Percentiles rank a stretch among this genome's conserved stretches.
phyloP scores from a whole-genome alignment of 2,113 vertebrate species.

The Suricata suricatta region DNA sequence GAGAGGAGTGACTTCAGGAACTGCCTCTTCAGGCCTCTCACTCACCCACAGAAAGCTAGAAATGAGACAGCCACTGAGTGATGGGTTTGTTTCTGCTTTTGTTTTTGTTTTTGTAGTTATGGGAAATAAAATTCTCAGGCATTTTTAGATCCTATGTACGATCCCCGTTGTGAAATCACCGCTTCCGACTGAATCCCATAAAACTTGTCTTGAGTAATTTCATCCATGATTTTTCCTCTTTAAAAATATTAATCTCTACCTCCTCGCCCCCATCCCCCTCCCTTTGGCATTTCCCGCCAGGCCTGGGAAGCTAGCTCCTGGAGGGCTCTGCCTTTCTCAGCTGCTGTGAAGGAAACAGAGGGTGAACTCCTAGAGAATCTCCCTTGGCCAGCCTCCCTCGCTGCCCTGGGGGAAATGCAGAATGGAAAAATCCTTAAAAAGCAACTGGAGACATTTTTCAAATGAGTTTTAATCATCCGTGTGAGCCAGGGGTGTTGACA shows the following conservation, averaged over 20 bases:
- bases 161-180: slow-evolving; percentile 18
- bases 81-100: neutral
- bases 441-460: slow-evolving; percentile 41
- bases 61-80: neutral
- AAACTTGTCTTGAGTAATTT: slow-evolving; percentile 36
- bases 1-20: neutral
- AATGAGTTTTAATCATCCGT: neutral
- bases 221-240: slow-evolving; percentile 38
- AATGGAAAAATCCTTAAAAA: slow-evolving; percentile 76
- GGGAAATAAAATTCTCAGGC: slow-evolving; percentile 62
- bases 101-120: slow-evolving; percentile 43
- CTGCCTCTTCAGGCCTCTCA: neutral
- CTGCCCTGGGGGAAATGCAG: slow-evolving; percentile 46
- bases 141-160: slow-evolving; percentile 31
- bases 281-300: slow-evolving; percentile 70
- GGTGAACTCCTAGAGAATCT: slow-evolving; percentile 38
- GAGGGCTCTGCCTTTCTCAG: slow-evolving; percentile 19
- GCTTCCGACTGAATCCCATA: slow-evolving; percentile 12
- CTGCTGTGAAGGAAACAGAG: slow-evolving; percentile 31
- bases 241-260: slow-evolving; percentile 1
- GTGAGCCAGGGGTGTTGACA: neutral
- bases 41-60: neutral
- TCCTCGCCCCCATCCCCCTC: neutral
- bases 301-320: slow-evolving; percentile 56
- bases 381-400: neutral